Conservation (phyloP, 2,797 vertebrate genomes). For the Paramormyrops hopkinsi region DNA sequence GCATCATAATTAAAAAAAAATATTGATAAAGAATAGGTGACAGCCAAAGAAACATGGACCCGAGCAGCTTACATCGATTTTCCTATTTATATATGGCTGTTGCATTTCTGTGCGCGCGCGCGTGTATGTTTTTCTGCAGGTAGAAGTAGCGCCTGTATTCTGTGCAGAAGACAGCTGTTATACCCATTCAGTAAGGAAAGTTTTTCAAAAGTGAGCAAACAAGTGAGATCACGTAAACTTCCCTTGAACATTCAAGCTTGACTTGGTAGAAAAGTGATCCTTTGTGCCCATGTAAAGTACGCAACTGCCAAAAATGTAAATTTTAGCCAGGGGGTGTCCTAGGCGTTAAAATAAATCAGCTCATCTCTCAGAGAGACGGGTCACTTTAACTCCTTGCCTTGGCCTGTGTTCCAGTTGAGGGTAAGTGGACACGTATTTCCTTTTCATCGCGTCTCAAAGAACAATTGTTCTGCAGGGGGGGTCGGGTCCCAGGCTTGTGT, state of each 20-base stretch:
- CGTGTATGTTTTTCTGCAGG: neutral
- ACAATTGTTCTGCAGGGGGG: conserved; percentile 54
- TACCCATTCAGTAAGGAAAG: neutral
- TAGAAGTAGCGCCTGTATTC: neutral
- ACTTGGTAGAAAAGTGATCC: neutral
- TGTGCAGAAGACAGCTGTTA: neutral
- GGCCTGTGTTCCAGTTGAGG: conserved; percentile 60
- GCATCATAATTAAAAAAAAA: neutral
- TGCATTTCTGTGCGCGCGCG: neutral
- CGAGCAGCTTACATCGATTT: neutral
- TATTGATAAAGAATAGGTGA: neutral
- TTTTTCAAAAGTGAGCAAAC: neutral
- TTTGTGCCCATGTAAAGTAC: conserved; percentile 10
- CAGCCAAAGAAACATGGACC: neutral
- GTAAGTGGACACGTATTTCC: conserved; percentile 44
- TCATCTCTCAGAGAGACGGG: neutral
- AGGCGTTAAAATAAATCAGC: neutral
- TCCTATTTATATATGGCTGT: neutral
- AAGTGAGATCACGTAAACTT: neutral
- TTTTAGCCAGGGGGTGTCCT: neutral
- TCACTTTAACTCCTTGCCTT: conserved; percentile 24
- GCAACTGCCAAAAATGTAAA: conserved; percentile 48
- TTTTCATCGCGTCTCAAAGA: conserved; percentile 32
- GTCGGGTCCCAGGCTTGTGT: conserved; percentile 40
- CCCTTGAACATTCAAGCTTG: neutral